Evolutionary conservation across 2,888 invertebrate genomes (phyloP), one percentile per base, ranked within the genome.

Genomic region (Linnaemya tessellans): DNA sequence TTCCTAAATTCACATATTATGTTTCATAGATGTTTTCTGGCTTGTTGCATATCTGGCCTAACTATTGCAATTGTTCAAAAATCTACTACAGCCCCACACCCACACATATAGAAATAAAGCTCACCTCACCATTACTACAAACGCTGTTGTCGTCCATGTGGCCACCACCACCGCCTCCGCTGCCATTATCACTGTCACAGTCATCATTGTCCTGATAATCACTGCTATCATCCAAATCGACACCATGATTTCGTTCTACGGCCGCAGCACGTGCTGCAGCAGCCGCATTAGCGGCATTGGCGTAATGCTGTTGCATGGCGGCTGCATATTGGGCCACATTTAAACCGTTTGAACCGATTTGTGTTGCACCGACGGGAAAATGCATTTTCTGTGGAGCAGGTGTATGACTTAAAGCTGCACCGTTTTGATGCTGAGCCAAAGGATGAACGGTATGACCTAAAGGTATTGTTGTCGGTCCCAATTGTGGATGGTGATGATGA

Each of bases 71-170:
- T 30, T 2, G 30, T 35, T n/a, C 18, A 46, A 41, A 58, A 20
- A 75, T 60, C 81, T 60, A n/a, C 67, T 9, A 35, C 30, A 30
- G 20, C 20, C 80, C 68, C 82, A 80, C 84, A 41, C 83, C 79
- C 84, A 88, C 88, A 85, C 87, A 89, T 86, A 89, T 86, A 89
- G 87, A 91, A 91, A 82, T 89, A 91, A 91, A 91, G 91, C 91
- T 91, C 91, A 91, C 91, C 91, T 91, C 91, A 91, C 91, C 91
- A 91, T 91, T 91, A 89, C 91, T 91, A 91, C 91, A 91, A 91
- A 91, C 91, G 90, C 91, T 91, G 91, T 91, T 90, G 87, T 91
- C 91, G 80, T 91, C 91, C 90, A 90, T 87, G 81, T 90, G 89
- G 8, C 88, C 89, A 74, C 88, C 89, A 18, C 90, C 89, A 5